Evolutionary conservation across 2,113 vertebrate species (phyloP).

Genomic region (Caloenas nicobarica): DNA sequence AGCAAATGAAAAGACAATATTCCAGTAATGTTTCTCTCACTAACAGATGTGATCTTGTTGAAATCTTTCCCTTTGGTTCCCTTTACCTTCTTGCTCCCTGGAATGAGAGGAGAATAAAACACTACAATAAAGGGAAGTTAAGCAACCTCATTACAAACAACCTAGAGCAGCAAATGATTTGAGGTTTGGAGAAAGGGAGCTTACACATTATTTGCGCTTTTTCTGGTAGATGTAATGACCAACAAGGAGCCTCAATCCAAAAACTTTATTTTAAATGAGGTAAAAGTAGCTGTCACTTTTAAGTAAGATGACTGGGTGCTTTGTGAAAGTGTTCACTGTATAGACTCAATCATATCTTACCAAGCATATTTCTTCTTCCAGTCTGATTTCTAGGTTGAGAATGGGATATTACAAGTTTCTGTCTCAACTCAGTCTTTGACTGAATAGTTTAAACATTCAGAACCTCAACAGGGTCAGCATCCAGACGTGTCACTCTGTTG

Average conservation of each 20-base stretch:
- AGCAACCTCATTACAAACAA: background rate
- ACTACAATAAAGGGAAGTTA: background rate
- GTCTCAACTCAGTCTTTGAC: background rate
- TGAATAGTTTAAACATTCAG: background rate
- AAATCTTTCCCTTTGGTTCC: conserved; percentile 58
- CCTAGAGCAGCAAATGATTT: background rate
- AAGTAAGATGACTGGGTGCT: background rate
- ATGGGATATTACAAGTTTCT: background rate
- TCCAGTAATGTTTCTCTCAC: conserved; percentile 28
- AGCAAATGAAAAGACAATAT: conserved; percentile 44
- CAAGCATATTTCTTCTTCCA: background rate
- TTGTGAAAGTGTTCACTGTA: background rate
- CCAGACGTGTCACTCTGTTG: background rate
- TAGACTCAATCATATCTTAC: background rate
- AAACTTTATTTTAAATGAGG: background rate
- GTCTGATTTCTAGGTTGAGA: background rate
- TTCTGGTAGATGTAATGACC: background rate
- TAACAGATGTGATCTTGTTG: conserved; percentile 50
- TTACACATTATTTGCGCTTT: background rate
- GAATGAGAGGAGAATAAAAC: background rate
- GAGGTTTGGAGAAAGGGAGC: background rate
- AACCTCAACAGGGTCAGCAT: background rate
- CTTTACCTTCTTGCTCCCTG: conserved; percentile 26
- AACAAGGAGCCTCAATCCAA: background rate
- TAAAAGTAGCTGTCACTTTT: background rate